A percentile compares a stretch with the other conserved stretches of the same genome.
Conservation (phyloP, 2,888 invertebrate species). For the Opisthograptis luteolata region DNA sequence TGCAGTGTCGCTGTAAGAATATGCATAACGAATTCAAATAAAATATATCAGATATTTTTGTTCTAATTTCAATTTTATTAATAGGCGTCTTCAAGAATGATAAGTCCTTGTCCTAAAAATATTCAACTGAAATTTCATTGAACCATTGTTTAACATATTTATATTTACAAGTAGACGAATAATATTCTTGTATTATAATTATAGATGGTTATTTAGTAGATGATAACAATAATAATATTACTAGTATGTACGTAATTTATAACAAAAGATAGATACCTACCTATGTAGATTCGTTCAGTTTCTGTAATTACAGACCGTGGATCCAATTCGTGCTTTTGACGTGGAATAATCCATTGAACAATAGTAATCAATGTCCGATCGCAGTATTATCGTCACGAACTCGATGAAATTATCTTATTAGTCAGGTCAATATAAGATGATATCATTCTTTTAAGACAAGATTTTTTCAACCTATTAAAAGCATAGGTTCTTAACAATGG, state of each 20-base stretch:
- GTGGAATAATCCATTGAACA: slow-evolving; percentile 49
- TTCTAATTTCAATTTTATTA: not conserved
- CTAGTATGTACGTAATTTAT: too few relatives aligned
- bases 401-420: slow-evolving; percentile 51
- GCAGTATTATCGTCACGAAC: slow-evolving; percentile 58
- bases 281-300: slow-evolving; percentile 23
- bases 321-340: slow-evolving; percentile 44
- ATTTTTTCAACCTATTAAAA: not conserved
- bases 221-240: too few relatives aligned
- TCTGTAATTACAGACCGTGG: slow-evolving; percentile 49
- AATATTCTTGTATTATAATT: not conserved
- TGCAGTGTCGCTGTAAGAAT: slow-evolving; percentile 7
- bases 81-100: too few relatives aligned
- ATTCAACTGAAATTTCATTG: not conserved
- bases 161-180: not conserved
- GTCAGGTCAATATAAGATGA: slow-evolving; percentile 34
- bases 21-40: not conserved
- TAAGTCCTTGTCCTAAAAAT: too few relatives aligned
- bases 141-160: not conserved
- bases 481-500: too few relatives aligned
- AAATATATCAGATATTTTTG: not conserved
- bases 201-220: too few relatives aligned
- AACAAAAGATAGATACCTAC: too few relatives aligned
- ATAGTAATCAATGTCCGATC: slow-evolving; percentile 54
- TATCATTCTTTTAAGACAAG: not conserved